Conservation (phyloP, 1,140 invertebrate species). For the Drosophila punjabiensis region DNA sequence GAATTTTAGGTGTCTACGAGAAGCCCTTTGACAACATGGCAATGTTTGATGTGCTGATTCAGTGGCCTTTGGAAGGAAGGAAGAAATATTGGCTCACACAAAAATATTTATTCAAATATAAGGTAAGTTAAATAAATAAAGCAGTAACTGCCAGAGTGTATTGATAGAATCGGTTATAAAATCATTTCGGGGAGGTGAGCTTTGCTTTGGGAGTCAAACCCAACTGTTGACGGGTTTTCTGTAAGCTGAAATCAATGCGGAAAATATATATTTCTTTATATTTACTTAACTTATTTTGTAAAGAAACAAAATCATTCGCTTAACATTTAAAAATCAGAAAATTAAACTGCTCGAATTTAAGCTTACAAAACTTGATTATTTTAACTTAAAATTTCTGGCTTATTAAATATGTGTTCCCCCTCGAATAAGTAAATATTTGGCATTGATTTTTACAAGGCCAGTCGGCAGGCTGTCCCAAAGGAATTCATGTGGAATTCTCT, state of each 20-base stretch:
- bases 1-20: conserved; percentile 11
- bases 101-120: conserved; percentile 10
- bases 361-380: background rate
- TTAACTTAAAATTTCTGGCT: background rate
- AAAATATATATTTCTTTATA: background rate
- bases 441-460: conserved; percentile 11
- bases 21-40: conserved; percentile 14
- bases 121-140: conserved; percentile 6
- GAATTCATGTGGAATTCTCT: conserved; percentile 12
- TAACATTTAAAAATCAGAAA: background rate
- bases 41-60: background rate
- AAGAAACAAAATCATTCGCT: too few species aligned
- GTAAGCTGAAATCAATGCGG: background rate
- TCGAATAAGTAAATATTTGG: background rate
- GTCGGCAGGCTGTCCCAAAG: background rate
- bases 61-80: background rate
- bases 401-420: background rate
- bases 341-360: too few species aligned
- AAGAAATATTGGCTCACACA: background rate
- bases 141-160: background rate
- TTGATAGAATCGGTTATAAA: background rate
- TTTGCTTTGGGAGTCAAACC: background rate
- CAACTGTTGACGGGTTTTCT: background rate
- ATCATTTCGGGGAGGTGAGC: background rate
- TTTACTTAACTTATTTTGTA: background rate